A percentile compares a stretch with the other conserved stretches of the same genome.
Conservation (phyloP, 2,888 invertebrate species). For the Empis livida region DNA sequence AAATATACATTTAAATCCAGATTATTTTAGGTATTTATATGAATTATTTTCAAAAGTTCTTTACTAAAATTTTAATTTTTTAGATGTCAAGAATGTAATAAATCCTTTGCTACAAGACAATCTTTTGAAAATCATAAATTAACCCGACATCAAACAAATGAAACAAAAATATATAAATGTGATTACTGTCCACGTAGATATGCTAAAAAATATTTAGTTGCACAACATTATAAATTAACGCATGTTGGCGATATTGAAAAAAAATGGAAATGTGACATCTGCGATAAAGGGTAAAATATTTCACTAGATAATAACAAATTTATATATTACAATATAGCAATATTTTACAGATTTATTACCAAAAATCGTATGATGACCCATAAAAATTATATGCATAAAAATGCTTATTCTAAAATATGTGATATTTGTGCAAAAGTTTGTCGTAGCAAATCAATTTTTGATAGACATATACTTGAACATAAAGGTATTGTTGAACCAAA, state of each 20-base stretch:
- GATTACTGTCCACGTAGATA: constrained; percentile 16
- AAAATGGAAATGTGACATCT: constrained; percentile 12
- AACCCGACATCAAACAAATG: constrained; percentile 14
- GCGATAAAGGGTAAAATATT: constrained; percentile 14
- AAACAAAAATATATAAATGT: constrained; percentile 13
- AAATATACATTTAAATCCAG: constrained; percentile 16
- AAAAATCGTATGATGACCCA: constrained; percentile 13
- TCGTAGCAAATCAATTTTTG: constrained; percentile 16
- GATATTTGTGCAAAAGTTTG: constrained; percentile 18
- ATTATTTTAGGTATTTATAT: constrained; percentile 16
- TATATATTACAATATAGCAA: not conserved
- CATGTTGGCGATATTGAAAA: constrained; percentile 11
- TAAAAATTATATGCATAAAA: constrained; percentile 12
- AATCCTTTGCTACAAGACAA: constrained; percentile 14
- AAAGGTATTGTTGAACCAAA: constrained; percentile 15
- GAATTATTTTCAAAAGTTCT: not conserved
- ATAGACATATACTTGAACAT: constrained; percentile 16
- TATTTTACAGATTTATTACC: constrained; percentile 11
- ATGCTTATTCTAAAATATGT: constrained; percentile 15
- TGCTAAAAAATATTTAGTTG: constrained; percentile 16
- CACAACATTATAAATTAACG: constrained; percentile 12
- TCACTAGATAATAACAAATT: not conserved
- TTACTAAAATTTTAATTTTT: not conserved
- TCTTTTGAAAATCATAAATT: constrained; percentile 15
- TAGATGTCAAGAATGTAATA: constrained; percentile 15